Conservation (phyloP, 2,888 invertebrate genomes). For the Rotaria sp. region DNA sequence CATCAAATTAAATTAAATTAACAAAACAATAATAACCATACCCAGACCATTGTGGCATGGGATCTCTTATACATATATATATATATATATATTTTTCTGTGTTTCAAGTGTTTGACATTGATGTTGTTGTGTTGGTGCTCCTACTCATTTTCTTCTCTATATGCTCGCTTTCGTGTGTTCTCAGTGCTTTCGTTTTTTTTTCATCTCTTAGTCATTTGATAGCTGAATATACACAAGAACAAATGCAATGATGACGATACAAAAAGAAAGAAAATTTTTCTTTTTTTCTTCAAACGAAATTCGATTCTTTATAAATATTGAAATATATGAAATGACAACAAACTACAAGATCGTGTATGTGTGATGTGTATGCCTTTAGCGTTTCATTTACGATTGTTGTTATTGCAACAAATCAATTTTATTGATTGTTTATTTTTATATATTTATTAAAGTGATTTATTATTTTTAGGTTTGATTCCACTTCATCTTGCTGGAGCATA, state of each 20-base stretch:
- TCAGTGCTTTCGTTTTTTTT: neutral
- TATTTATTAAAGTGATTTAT: too few species aligned
- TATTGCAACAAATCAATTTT: too few species aligned
- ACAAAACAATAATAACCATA: neutral
- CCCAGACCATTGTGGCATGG: neutral
- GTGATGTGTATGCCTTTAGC: neutral
- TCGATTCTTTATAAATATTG: neutral
- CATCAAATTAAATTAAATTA: neutral
- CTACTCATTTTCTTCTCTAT: neutral
- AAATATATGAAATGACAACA: neutral
- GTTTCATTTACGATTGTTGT: too few species aligned
- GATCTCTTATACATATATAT: too few species aligned
- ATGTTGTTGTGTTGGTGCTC: neutral
- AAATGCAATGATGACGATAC: neutral
- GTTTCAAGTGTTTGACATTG: neutral
- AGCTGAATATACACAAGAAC: neutral
- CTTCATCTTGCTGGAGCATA: constrained; percentile 24
- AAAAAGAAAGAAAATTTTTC: neutral
- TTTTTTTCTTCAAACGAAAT: neutral
- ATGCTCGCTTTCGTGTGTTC: constrained; percentile 10
- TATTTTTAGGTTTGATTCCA: constrained; percentile 17
- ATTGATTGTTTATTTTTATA: too few species aligned
- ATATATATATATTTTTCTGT: neutral
- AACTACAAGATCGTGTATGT: neutral
- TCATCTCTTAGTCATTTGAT: neutral